Evolutionary conservation across 2,888 invertebrate species (phyloP).

Genomic region (Polydrusus tereticollis): DNA sequence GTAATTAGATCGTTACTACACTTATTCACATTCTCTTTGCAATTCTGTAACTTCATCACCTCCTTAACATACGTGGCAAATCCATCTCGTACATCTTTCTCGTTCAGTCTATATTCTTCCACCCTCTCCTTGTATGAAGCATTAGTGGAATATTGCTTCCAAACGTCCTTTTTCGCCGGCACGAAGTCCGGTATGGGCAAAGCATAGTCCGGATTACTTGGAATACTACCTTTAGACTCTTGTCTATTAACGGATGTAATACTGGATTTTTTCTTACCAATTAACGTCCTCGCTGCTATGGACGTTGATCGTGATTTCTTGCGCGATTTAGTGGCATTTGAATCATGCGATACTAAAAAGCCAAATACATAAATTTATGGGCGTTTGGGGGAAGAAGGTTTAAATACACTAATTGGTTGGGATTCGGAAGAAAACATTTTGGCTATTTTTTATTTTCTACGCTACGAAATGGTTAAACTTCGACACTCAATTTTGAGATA

Average conservation of each 20-base stretch:
- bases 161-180: slow-evolving; percentile 51
- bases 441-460: no score
- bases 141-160: slow-evolving; percentile 45
- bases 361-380: no score
- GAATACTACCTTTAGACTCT: slow-evolving; percentile 36
- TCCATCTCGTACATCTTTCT: slow-evolving; percentile 40
- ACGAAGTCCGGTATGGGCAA: slow-evolving; percentile 49
- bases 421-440: no score
- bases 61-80: slow-evolving; percentile 48
- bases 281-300: neutral
- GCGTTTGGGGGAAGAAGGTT: no score
- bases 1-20: slow-evolving; percentile 49
- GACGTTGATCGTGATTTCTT: slow-evolving; percentile 38
- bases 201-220: neutral
- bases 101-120: slow-evolving; percentile 51
- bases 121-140: slow-evolving; percentile 41
- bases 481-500: no score
- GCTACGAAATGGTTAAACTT: no score
- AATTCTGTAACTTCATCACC: slow-evolving; percentile 43
- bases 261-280: slow-evolving; percentile 30
- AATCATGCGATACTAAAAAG: no score
- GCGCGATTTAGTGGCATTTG: neutral
- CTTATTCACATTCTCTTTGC: slow-evolving; percentile 47
- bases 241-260: slow-evolving; percentile 32
- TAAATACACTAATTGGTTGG: no score